Evolutionary conservation across 2,113 vertebrate genomes (phyloP), one percentile per base, ranked within the genome.

Genomic region (Amphiprion percula): DNA sequence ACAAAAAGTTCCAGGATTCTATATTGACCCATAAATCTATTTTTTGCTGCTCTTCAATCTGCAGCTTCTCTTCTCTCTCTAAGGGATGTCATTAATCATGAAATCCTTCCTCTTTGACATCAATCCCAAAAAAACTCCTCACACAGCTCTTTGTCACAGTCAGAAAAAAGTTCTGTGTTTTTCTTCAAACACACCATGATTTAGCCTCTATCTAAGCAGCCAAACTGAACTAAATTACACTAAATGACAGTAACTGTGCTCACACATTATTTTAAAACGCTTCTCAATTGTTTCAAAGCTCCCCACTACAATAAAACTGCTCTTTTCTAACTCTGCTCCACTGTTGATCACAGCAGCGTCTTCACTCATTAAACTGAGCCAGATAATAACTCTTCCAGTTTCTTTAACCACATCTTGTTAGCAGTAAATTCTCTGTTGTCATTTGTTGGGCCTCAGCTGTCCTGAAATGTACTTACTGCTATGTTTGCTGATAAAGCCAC

Each of bases 341-440:
- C 12, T 0, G 15, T 12, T 50, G 11, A 21, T 54, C 44, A 68
- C 55, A 63, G 50, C 59, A 11, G 19, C 11, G 55, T 64, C 59
- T 66, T 67, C 33, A 33, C 47, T 60, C 46, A 4, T 49, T 17
- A 33, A 49, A 17, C 19, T 0, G 2, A 56, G 24, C 30, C 54
- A 30, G 44, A 0, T 5, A 17, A 68, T 52, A 28, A 60, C 19
- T 17, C 53, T 56, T 14, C 26, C 21, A 59, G 26, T 68, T 62
- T 69, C 47, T 75, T 76, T 65, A 28, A 70, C 17, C 52, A 16
- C 12, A 59, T 72, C 47, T 50, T 55, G 14, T 46, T 53, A 52
- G 53, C 23, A 41, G 28, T 12, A 59, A 23, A 59, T 16, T 62
- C n/a, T 59, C 47, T 21, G 50, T 53, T 56, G 24, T 84, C 69